Base-by-base conservation (phyloP, 1,140 invertebrate species). In the Orchestia grillus region DNA sequence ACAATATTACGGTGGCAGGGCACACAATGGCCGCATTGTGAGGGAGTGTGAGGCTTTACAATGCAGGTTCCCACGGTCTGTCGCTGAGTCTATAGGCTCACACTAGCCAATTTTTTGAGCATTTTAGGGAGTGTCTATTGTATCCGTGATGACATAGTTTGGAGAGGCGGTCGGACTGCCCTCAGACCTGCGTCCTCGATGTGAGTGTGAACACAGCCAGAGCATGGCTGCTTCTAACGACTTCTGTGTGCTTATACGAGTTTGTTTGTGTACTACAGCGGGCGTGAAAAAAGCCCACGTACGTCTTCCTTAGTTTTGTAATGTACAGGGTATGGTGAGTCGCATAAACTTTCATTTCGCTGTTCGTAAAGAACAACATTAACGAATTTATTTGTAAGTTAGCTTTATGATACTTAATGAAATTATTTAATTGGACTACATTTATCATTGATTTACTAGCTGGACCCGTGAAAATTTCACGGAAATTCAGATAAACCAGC, bases 111-210 rank as follows among this genome's bases (percentile, higher is more conserved):
- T 77, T 77, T 77, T 77, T 77, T 77, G 62, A 77, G 62, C 62
- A 77, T 77, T 77, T 77, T 36, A 77, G 62, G 62, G 62, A 77
- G 62, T 77, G 62, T 77, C 62, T 77, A 77, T 77, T 77, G 62
- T 77, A 77, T 77, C 62, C 36, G 62, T 77, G 36, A 77, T 77
- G 62, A 77, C 28, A 36, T 77, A 77, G 62, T 77, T 77, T 77
- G 62, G 28, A 77, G 62, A 77, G 62, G 28, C 62, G 62, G 62
- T 36, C 15, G 62, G 28, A 28, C 62, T 77, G 62, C 36, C 62
- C 28, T 15, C 62, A 77, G 28, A 77, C 62, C 62, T 36, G 62
- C 11, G 62, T 36, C 62, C 28, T 77, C 11, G 62, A 36, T 77
- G 62, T 77, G 47, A 53, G 47, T 15, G 11, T 77, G 1, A 15